A percentile compares a stretch with the other conserved stretches of the same genome.
Conservation (phyloP, 1,140 invertebrate species). For the Ceratina japonica region DNA sequence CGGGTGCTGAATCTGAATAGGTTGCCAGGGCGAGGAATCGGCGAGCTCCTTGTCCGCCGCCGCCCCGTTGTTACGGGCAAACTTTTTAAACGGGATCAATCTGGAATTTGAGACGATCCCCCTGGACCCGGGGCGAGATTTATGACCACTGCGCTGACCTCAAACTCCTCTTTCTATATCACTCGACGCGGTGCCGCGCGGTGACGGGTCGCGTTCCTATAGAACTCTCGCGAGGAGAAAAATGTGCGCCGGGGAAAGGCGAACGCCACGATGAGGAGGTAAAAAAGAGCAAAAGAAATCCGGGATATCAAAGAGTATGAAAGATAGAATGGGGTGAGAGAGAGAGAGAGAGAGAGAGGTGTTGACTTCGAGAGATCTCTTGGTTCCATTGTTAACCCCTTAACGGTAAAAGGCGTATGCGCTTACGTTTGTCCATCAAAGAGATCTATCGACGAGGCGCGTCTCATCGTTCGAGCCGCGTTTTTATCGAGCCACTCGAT, state of each 20-base stretch:
- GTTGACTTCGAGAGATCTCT: background rate
- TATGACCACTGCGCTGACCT: conserved; percentile 30
- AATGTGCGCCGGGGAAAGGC: too few relatives aligned
- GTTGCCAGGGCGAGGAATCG: background rate
- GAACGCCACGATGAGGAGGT: background rate
- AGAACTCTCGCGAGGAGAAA: background rate
- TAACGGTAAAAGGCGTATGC: background rate
- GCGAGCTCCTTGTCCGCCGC: background rate
- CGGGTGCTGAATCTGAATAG: background rate
- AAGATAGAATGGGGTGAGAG: background rate
- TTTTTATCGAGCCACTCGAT: background rate
- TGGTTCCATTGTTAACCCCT: background rate
- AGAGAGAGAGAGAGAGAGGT: background rate
- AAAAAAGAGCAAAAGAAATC: background rate
- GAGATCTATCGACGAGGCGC: background rate
- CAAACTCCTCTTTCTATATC: background rate
- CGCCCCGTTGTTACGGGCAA: conserved; percentile 31
- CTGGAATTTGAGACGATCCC: conserved; percentile 55
- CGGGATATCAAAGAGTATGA: background rate
- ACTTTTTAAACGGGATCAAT: conserved; percentile 52
- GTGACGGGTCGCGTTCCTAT: background rate
- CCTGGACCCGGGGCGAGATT: conserved; percentile 24
- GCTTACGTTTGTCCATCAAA: conserved; percentile 1
- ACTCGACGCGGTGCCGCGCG: too few relatives aligned
- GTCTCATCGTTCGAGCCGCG: background rate